Base-by-base conservation (phyloP, 2,888 invertebrate genomes). In the Nomada lathburiana region DNA sequence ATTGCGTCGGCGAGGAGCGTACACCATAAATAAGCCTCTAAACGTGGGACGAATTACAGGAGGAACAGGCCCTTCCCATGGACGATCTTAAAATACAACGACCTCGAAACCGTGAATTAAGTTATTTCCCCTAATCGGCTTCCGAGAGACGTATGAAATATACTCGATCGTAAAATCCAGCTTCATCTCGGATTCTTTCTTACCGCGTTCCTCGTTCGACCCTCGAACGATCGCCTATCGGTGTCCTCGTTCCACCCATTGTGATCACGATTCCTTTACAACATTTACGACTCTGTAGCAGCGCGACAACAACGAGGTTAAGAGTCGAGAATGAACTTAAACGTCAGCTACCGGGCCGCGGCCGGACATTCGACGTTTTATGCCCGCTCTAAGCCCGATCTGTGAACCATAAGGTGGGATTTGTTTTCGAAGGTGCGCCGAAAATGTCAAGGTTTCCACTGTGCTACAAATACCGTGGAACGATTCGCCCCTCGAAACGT, bases 121-220 rank as follows among this genome's bases (percentile, higher is more conserved):
- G 88, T 88, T 88, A 88, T 88, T 87, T 71, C 85, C 83, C 64
- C 82, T 88, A 88, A 88, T 88, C 89, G 87, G 87, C 87, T 88
- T 88, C 87, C 79, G 80, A 76, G 79, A 76, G 59, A 63, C 80
- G 76, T 80, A 78, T 85, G 87, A 88, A 85, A 85, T 88, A 88
- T 79, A 80, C 77, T 78, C 81, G 85, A 88, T 86, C 86, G 85
- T 88, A 88, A 88, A 88, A 70, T 85, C 75, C 59, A 77, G 80
- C 78, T 86, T 84, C 75, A 82, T 88, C 82, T 75, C 76, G 67
- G 68, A 86, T 83, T 88, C 81, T 62, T 63, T 68, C 74, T 68
- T 44, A 55, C 63, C 59, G 18, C 53, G 52, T 69, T 65, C 53
- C 50, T 74, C 26, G 60, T 72, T 57, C 62, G 60, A 20, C 65